Base-by-base conservation (phyloP, 2,797 vertebrate genomes). In the Hylomyscus alleni region DNA sequence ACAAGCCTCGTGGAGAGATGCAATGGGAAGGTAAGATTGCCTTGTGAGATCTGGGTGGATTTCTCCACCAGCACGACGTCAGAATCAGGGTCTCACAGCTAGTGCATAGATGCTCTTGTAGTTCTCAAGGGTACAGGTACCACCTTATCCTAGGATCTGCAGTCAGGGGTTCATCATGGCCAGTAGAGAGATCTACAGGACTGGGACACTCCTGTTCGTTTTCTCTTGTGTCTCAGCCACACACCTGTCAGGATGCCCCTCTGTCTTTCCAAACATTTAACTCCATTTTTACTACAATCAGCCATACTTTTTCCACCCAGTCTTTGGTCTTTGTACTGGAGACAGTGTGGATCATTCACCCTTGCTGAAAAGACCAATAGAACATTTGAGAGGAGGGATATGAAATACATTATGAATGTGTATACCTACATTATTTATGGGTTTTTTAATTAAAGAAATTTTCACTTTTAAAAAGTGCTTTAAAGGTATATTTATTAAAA, bases 1-100 rank as follows among this genome's bases (percentile, higher is more conserved):
- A 67, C 26, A 91, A 69, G 83, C 67, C 80, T 90, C 67, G 47
- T 47, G 40, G 40, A 89, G 52, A 92, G 90, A 73, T 62, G 77
- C 93, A 87, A 81, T 7, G 62, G 76, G 78, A 89, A 90, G 54
- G 52, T 15, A 26, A 34, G 77, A n/a, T 19, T 89, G 78, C 22
- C 34, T 52, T 44, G 17, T 69, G 60, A 67, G 67, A 31, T 62
- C 26, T 20, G 58, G n/a, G 29, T 69, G n/a, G 22, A 15, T 52
- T 88, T 83, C 75, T 72, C 91, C 37, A 62, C 15, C 69, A 34
- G 58, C 20, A 9, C 90, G 6, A 31, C 6, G 8, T 15, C 50
- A 29, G 24, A 31, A 47, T 31, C 60, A 47, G 34, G 31, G 47
- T 29, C 87, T 94, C 67, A 82, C 47, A 40, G 13, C 29, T 50